Evolutionary conservation across 1,140 invertebrate species (phyloP).

Genomic region (Lordiphosa stackelbergi): DNA sequence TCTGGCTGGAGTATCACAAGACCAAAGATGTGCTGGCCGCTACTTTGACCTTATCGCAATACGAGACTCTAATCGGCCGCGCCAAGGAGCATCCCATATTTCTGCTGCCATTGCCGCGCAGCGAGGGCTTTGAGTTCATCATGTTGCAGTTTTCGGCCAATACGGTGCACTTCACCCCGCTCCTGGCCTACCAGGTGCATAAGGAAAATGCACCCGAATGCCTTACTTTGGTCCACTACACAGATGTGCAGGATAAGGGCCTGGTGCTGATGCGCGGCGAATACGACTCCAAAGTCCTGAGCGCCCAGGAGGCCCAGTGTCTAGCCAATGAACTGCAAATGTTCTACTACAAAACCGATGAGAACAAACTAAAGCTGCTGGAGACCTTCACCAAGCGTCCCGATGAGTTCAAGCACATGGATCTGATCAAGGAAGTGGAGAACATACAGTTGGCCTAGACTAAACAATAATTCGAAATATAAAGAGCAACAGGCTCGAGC

Average conservation of each 20-base stretch:
- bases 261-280: constrained; percentile 92
- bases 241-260: constrained; percentile 87
- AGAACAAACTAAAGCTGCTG: constrained; percentile 82
- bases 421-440: constrained; percentile 89
- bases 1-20: constrained; percentile 90
- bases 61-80: constrained; percentile 80
- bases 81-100: constrained; percentile 84
- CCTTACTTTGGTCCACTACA: constrained; percentile 89
- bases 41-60: constrained; percentile 81
- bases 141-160: constrained; percentile 86
- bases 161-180: constrained; percentile 90
- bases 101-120: constrained; percentile 88
- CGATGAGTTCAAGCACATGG: constrained; percentile 89
- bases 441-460: constrained; percentile 80
- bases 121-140: constrained; percentile 93
- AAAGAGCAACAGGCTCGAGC: neutral
- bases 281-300: constrained; percentile 89
- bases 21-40: constrained; percentile 86
- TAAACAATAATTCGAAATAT: constrained; percentile 21
- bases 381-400: constrained; percentile 85
- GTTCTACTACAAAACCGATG: constrained; percentile 86
- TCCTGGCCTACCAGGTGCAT: constrained; percentile 91
- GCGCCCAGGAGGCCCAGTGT: constrained; percentile 88
- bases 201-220: constrained; percentile 95
- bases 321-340: constrained; percentile 91